Conservation (phyloP, 2,797 vertebrate genomes). For the Ambastaia sidthimunki region DNA sequence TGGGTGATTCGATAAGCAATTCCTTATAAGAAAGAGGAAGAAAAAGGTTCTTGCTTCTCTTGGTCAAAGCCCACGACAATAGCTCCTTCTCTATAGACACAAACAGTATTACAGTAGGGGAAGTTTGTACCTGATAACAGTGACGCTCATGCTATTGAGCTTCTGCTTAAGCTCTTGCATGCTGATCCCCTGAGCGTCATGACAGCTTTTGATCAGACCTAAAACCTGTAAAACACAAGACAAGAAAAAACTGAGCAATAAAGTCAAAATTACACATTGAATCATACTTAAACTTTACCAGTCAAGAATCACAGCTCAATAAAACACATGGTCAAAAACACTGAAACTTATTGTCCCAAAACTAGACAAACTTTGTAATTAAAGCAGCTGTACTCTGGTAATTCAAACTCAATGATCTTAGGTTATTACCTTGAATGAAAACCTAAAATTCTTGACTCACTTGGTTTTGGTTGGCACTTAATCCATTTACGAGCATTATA, state of each 20-base stretch:
- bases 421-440: neutral
- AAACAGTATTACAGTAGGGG: neutral
- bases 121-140: conserved; percentile 84
- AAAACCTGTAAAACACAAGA: conserved; percentile 80
- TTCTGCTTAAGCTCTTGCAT: conserved; percentile 87
- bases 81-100: neutral
- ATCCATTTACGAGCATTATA: conserved; percentile 81
- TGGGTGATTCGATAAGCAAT: neutral
- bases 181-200: conserved; percentile 87
- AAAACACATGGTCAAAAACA: too few relatives aligned
- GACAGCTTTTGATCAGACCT: conserved; percentile 89
- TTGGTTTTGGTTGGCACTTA: conserved; percentile 89
- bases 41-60: neutral
- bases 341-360: too few relatives aligned
- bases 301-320: neutral
- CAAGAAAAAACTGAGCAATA: neutral
- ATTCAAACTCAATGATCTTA: too few relatives aligned
- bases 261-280: neutral
- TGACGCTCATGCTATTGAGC: conserved; percentile 82
- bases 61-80: neutral
- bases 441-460: conserved; percentile 64
- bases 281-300: neutral
- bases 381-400: too few relatives aligned
- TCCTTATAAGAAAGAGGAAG: neutral
- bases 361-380: too few relatives aligned